Base-by-base conservation (phyloP, 2,888 invertebrate genomes). In the Andrena flavipes region DNA sequence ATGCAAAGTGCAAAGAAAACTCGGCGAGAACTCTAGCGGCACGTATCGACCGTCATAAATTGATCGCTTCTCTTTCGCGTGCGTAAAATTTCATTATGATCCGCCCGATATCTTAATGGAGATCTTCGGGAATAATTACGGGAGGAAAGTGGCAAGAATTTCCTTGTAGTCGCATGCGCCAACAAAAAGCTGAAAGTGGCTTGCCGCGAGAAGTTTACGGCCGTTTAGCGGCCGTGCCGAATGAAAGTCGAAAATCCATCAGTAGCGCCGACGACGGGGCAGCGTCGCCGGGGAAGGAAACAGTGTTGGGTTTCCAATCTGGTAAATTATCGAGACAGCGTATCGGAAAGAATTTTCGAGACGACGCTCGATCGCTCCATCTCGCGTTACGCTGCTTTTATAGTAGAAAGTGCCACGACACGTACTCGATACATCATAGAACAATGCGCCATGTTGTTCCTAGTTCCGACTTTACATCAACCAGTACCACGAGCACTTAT, bases 351-450 rank as follows among this genome's bases (percentile, higher is more conserved):
- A 16, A 48, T 54, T 62, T 77, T 64, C 56, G 65, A 73, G 60
- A 59, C 65, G 69, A 82, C 63, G 68, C 35, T 23, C 63, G 82
- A 82, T 82, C 82, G 82, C 48, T 73, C 73, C 73, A 74, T 77
- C 77, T 82, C 64, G 68, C 72, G 73, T 82, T 70, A 67, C 72
- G 73, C 51, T 77, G 83, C 83, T 82, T 73, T 83, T 82, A 82
- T 77, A 70, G 72, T 83, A 83, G 83, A 83, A 83, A 83, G 83
- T 83, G 30, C 26, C 63, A 51, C 10, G 2, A 73, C 82, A 56
- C 72, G 72, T 51, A 72, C 68, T 10, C 82, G 82, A 82, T 82
- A 82, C 82, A 82, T 76, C 82, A 82, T 76, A 73, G 72, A 82
- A 82, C 82, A 82, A 83, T 83, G 77, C 83, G 20, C 68, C 59